Evolutionary conservation across 1,140 invertebrate species (phyloP).

Genomic region (Batillaria attramentaria): DNA sequence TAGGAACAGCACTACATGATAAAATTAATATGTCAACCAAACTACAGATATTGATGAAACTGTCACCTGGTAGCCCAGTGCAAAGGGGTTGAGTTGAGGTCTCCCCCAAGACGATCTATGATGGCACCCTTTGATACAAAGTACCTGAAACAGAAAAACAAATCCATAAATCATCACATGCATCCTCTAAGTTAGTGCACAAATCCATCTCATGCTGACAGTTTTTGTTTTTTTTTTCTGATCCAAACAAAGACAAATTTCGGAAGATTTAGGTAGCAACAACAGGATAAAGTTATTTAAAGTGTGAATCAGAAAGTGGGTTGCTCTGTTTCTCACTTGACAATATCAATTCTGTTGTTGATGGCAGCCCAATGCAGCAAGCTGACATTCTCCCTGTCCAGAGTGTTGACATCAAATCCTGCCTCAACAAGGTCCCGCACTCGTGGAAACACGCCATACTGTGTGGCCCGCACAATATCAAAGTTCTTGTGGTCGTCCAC

Average conservation of each 20-base stretch:
- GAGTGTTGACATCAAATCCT: slow-evolving; percentile 73
- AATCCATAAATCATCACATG: background rate
- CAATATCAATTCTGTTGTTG: slow-evolving; percentile 92
- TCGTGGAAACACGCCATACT: slow-evolving; percentile 89
- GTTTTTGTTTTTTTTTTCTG: too few species aligned
- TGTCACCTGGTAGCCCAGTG: slow-evolving; percentile 98
- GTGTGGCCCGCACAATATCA: slow-evolving; percentile 93
- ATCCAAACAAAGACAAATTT: too few species aligned
- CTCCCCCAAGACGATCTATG: slow-evolving; percentile 95
- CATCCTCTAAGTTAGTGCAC: too few species aligned
- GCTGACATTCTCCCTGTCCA: slow-evolving; percentile 76
- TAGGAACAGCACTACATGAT: background rate
- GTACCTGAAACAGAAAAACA: slow-evolving; percentile 74
- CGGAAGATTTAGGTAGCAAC: background rate
- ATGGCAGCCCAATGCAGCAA: slow-evolving; percentile 99
- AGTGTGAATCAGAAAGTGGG: too few species aligned
- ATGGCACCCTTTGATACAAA: slow-evolving; percentile 88
- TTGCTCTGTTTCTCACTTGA: slow-evolving; percentile 79
- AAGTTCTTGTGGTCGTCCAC: slow-evolving; percentile 85
- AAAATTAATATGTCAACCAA: background rate
- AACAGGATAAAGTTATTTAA: too few species aligned
- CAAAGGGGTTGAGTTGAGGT: slow-evolving; percentile 93
- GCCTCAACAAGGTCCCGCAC: slow-evolving; percentile 91
- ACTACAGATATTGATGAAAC: too few species aligned
- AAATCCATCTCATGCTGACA: background rate